Evolutionary conservation across 2,888 invertebrate species (phyloP).

Genomic region (Invenusta paracnida): DNA sequence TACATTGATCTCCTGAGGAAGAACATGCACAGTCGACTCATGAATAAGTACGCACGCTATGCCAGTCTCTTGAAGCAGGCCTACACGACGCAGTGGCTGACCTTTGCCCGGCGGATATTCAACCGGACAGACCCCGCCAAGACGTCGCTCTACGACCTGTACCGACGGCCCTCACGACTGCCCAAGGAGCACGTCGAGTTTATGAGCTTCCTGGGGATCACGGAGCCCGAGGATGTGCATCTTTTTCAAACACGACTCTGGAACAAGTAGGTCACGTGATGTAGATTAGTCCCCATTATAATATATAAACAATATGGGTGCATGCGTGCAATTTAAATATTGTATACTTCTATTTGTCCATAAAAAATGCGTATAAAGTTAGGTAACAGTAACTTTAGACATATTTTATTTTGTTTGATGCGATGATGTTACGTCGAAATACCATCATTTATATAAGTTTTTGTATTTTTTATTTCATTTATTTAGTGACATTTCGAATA

Average conservation of each 20-base stretch:
- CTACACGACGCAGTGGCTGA: not conserved
- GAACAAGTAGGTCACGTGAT: not conserved
- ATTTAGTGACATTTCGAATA: no score
- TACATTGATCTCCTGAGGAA: not conserved
- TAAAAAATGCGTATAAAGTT: no score
- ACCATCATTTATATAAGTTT: no score
- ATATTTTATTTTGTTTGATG: no score
- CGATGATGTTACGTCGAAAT: no score
- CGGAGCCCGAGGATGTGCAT: conserved; percentile 11
- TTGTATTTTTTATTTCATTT: no score
- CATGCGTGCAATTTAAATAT: no score
- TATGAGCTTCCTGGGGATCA: conserved; percentile 5
- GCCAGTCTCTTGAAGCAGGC: not conserved
- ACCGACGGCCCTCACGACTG: not conserved
- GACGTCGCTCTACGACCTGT: not conserved
- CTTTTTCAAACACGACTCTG: not conserved
- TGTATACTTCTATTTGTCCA: no score
- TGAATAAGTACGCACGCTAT: not conserved
- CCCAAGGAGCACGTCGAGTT: conserved; percentile 8
- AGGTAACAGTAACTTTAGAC: no score
- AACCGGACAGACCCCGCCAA: not conserved
- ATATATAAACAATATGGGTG: no score
- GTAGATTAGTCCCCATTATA: no score
- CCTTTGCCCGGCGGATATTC: not conserved
- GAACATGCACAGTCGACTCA: not conserved